A percentile compares a stretch with the other conserved stretches of the same genome.
phyloP scores from a whole-genome alignment of 2,113 vertebrate species.

The Oreotrochilus melanogaster region DNA sequence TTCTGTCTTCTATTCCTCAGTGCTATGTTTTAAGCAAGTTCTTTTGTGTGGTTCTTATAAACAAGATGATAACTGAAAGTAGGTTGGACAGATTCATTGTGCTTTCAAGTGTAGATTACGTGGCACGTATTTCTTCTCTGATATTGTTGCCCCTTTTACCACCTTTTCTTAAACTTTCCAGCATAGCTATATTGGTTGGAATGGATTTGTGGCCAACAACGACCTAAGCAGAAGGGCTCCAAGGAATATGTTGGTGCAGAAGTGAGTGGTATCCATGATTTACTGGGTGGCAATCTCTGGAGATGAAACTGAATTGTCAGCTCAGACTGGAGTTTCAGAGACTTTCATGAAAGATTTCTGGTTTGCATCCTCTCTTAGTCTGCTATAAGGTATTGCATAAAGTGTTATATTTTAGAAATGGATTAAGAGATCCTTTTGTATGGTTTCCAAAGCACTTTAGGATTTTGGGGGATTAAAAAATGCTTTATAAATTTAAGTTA shows the following conservation, averaged over 20 bases:
- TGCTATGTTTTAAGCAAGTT: neutral
- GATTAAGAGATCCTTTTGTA: neutral
- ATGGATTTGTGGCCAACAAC: neutral
- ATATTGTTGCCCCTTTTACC: neutral
- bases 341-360: neutral
- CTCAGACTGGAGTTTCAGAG: neutral
- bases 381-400: neutral
- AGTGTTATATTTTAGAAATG: neutral
- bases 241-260: neutral
- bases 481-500: neutral
- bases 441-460: neutral
- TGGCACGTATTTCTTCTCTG: constrained; percentile 32
- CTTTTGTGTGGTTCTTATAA: constrained; percentile 36
- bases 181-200: neutral
- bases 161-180: neutral
- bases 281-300: neutral
- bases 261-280: neutral
- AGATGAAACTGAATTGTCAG: neutral
- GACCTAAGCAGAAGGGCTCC: neutral
- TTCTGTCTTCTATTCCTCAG: neutral
- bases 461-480: neutral
- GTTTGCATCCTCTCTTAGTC: neutral
- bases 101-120: constrained; percentile 54
- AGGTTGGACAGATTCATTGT: constrained; percentile 26
- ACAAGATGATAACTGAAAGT: constrained; percentile 47